Evolutionary conservation across 1,140 invertebrate genomes (phyloP).

Genomic region (Dinoponera quadriceps): DNA sequence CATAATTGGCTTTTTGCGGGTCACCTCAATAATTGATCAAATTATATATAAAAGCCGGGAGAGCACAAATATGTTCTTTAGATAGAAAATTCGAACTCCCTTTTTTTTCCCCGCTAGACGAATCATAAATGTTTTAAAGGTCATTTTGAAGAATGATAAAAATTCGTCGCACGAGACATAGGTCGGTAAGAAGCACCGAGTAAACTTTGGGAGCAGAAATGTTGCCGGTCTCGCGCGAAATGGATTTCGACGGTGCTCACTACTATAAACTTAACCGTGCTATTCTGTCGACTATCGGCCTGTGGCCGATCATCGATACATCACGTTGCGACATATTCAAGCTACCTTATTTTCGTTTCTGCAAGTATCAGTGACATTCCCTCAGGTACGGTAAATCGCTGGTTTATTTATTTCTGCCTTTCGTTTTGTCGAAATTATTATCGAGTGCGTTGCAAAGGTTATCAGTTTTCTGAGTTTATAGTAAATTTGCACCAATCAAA

Average conservation of each 20-base stretch:
- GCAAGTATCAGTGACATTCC: conserved; percentile 12
- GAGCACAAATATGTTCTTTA: neutral
- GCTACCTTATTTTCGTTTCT: neutral
- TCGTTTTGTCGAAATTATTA: neutral
- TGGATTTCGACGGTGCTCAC: neutral
- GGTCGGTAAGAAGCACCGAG: neutral
- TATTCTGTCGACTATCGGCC: conserved; percentile 16
- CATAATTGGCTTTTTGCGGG: neutral
- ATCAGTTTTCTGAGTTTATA: neutral
- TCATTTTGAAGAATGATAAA: conserved; percentile 8
- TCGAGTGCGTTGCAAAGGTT: neutral
- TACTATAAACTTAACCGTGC: conserved; percentile 29
- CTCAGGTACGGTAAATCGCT: neutral
- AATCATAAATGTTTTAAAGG: too few relatives aligned
- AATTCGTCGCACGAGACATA: neutral
- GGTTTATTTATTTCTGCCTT: neutral
- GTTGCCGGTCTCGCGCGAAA: neutral
- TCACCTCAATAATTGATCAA: conserved; percentile 15
- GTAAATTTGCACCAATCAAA: neutral
- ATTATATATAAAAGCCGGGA: neutral
- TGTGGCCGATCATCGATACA: conserved; percentile 39
- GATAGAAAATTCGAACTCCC: too few relatives aligned
- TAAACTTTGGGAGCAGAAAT: neutral
- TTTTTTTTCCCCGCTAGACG: too few relatives aligned
- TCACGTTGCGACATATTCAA: neutral